phyloP scores from a whole-genome alignment of 2,797 vertebrate species.

The Uromys caudimaculatus region DNA sequence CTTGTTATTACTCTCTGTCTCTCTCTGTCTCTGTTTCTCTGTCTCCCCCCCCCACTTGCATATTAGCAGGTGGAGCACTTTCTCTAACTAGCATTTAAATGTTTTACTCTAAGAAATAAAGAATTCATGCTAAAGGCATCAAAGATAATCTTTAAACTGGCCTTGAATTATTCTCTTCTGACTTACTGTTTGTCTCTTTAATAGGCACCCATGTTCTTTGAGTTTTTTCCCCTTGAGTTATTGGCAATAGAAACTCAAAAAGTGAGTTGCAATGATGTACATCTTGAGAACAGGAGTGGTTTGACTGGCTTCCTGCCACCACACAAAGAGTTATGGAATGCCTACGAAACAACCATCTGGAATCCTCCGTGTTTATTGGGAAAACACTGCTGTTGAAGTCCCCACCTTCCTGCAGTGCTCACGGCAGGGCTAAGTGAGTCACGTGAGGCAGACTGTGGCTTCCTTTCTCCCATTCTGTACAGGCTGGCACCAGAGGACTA shows the following conservation, averaged over 20 bases:
- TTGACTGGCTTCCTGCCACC: not conserved
- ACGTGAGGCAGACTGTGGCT: accelerated
- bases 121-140: not conserved
- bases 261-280: too few relatives aligned
- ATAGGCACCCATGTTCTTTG: not conserved
- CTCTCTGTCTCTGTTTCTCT: not conserved
- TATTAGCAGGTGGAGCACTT: not conserved
- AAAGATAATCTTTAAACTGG: not conserved
- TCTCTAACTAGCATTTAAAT: not conserved
- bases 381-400: not conserved
- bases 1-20: not conserved
- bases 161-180: not conserved
- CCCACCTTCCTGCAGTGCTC: not conserved
- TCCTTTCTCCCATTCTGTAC: accelerated
- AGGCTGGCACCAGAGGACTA: accelerated
- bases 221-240: not conserved
- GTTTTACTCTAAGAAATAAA: conserved; percentile 13
- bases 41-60: not conserved
- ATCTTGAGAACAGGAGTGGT: not conserved
- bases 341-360: not conserved
- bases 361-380: not conserved
- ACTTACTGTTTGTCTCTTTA: not conserved
- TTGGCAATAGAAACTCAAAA: not conserved
- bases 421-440: too few relatives aligned
- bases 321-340: not conserved